Base-by-base conservation (phyloP, 2,113 vertebrate species). In the Asarcornis scutulata region DNA sequence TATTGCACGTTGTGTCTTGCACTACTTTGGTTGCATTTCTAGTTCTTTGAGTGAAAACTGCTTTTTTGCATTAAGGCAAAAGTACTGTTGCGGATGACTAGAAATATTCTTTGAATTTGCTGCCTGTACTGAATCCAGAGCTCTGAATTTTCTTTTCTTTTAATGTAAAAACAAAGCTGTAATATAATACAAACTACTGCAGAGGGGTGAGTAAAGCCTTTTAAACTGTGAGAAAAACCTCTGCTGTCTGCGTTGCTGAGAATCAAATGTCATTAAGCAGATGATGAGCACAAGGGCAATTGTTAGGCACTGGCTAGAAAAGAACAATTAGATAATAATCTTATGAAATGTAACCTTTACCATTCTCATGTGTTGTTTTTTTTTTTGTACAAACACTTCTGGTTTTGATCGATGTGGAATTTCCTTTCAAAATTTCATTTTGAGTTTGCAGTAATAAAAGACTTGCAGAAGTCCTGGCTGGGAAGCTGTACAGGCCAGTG, bases 1-100 rank as follows among this genome's bases (percentile, higher is more conserved):
- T 36, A 0, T 5, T 85, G n/a, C 3, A 0, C 42, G 7, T 7
- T 0, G 2, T 44, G 21, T 16, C 68, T 32, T 13, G 27, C 29
- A 52, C 1, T n/a, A 15, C 56, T 76, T 92, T 44, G 40, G 23
- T 78, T 83, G 60, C 13, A 1, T 62, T 95, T 87, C 79, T 46
- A 32, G 26, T 83, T 78, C 89, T 86, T 59, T 32, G 62, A 29
- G 32, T 83, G 75, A 34, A 59, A 83, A 74, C 40, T 48, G 32
- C 10, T 31, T 0, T 29, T 84, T 55, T 53, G 29, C 23, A 1
- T 18, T 9, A 55, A 60, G 8, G 75, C n/a, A 6, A 29, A 95
- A 59, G 52, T 63, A 32, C 29, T 20, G 5, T 59, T 86, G 38
- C n/a, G 13, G 16, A 4, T 29, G 38, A 15, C n/a, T 77, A 2